Percentiles rank a stretch among this genome's conserved stretches.
These are phyloP conservation scores for Melieria picta DNA, from an alignment of 2,888 invertebrate species.

Conservation along the genomic window DNA sequence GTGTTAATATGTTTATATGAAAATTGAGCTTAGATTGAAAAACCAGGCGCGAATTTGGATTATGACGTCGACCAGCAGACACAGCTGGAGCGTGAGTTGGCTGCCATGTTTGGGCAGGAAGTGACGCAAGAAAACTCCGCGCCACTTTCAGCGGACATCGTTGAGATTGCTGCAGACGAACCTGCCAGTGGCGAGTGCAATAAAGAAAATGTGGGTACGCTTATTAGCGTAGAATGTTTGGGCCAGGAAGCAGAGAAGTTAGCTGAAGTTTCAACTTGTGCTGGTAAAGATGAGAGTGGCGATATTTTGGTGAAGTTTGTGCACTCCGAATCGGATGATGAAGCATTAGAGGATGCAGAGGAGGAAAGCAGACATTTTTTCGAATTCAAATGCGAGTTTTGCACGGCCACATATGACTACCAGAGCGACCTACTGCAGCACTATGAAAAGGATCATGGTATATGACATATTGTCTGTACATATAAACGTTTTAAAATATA, in stretches of 20 bases:
- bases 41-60: background rate
- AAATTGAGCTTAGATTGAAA: too few species aligned
- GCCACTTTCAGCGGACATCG: background rate
- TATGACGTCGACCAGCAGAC: background rate
- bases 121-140: background rate
- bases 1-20: too few species aligned
- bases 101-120: background rate
- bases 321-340: background rate
- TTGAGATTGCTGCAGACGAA: background rate
- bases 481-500: background rate
- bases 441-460: slow-evolving; percentile 42
- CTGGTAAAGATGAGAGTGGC: slow-evolving; percentile 8
- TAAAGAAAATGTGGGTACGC: background rate
- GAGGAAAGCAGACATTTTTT: slow-evolving; percentile 3
- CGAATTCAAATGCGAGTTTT: slow-evolving; percentile 42
- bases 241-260: background rate
- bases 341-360: slow-evolving; percentile 11
- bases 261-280: background rate
- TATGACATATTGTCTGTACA: background rate
- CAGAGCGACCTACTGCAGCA: slow-evolving; percentile 40
- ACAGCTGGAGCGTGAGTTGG: slow-evolving; percentile 1
- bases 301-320: slow-evolving; percentile 5
- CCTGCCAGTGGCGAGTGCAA: background rate
- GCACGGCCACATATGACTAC: slow-evolving; percentile 31
- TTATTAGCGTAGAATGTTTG: slow-evolving; percentile 21